Evolutionary conservation across 1,140 invertebrate species (phyloP), one percentile per base, ranked within the genome.

Genomic region (Zophobas atratus): DNA sequence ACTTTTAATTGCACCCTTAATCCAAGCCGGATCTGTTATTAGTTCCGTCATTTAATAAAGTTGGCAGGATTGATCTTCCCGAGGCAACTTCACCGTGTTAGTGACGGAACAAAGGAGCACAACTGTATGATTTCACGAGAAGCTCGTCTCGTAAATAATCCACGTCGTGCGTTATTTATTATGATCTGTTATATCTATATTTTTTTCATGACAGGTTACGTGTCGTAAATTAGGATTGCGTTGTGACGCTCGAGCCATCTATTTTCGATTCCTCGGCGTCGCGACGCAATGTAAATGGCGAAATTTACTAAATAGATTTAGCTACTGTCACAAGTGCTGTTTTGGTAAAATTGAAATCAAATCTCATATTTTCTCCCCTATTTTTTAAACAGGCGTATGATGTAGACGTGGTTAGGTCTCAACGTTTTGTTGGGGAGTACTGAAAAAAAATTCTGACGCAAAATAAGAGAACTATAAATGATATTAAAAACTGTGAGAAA

Each of bases 221-320:
- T 60, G 56, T 60, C 56, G 36, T 60, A 60, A 60, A 60, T 60
- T 60, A 60, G 56, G 56, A 60, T 60, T 60, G 56, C 56, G 34
- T 39, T 36, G 56, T 39, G 34, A 39, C 8, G 56, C 38, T 36
- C 32, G 36, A 33, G 56, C 56, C 56, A 60, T 60, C 56, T 36
- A 60, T 60, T 38, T 36, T 46, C 43, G 3, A 46, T 46, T 46
- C 8, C 8, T 3, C 43, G 43, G 8, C 43, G 43, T 46, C 43
- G 43, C 3, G 8, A 46, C 43, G 20, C 20, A 20, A 20, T 20
- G 20, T 20, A 20, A 20, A 20, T 20, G 20, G 20, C 20, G 20
- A 20, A 20, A 20, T 20, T 20, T 20, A 20, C 20, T 46, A 46
- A 46, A 3, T 46, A 46, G 43, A 46, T 46, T 46, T 46, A 46